Evolutionary conservation across 2,113 vertebrate species (phyloP), one percentile per base, ranked within the genome.

Genomic region (Callospermophilus lateralis): DNA sequence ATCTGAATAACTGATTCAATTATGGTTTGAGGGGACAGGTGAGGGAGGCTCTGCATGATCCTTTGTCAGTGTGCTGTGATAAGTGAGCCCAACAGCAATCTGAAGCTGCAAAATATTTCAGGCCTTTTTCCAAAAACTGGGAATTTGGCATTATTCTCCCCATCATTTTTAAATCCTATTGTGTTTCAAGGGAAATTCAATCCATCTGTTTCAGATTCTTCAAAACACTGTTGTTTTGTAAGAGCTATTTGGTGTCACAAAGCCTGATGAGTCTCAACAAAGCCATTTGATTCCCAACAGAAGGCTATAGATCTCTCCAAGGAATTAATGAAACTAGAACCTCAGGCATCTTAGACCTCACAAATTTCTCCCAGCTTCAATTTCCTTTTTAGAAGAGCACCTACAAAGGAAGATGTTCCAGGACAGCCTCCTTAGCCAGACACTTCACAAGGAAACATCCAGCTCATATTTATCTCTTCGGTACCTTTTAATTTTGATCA

Each of bases 161-260:
- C 85, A 92, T 94, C 89, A 90, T 89, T 92, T 97, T 95, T 93
- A 98, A 97, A 73, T 67, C 32, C 93, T 98, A 90, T 97, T 97
- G 94, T 97, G 95, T 97, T 98, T 96, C 96, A 98, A 93, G 94
- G 94, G 96, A 97, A 98, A 98, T 97, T 97, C 95, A 98, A 97
- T 95, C 97, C 97, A 96, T 97, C 95, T 98, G 98, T 96, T 97
- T 97, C 88, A 97, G 92, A 94, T 96, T 97, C 94, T 97, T 98
- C 92, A 96, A 97, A 96, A 95, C 83, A 19, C 81, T 95, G 88
- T 88, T 98, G 96, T 98, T 98, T 98, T 97, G 96, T 97, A 97
- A 98, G 95, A 97, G 81, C 51, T 94, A 97, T 98, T 98, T 98
- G 96, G 97, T 97, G 97, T 98, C 78, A 95, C 88, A 93, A 96